Base-by-base conservation (phyloP, 2,888 invertebrate species). In the Brenthis daphne region DNA sequence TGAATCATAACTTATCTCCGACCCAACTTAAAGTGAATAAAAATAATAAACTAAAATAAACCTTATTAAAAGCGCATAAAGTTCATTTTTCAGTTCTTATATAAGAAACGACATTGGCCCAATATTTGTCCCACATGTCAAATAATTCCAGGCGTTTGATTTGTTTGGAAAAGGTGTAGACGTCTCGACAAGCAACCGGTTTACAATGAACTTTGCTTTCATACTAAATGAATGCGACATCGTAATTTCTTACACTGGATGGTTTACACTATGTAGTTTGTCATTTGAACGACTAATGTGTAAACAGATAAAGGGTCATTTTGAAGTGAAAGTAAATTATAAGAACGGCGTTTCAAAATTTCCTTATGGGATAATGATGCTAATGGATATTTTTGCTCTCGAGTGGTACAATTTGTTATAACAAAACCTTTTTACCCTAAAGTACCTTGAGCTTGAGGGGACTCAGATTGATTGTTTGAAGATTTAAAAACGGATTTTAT, bases 251-350 rank as follows among this genome's bases (percentile, higher is more conserved):
- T 68, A 75, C 56, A 69, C 29, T 80, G 78, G 85, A 55, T 56
- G 64, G 54, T 63, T 67, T 68, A 60, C 71, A 73, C 75, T 80
- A 79, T 84, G 78, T 79, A 79, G 80, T 81, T 77, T 82, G 84
- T 85, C 82, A 82, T 82, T 80, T 82, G 79, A 78, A 82, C 80
- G 81, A 80, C 78, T 84, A 84, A 85, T 83, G 83, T 79, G 84
- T 85, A 83, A 79, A 82, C 80, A 83, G 85, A 87, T 87, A 84
- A 80, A 84, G 78, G 76, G 77, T 75, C 77, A 78, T 80, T 82
- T 82, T 76, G 72, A 77, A 81, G 79, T 80, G 78, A 82, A 85
- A 85, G 83, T 84, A 86, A 85, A 85, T 85, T 81, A 80, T 81
- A 78, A 64, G 71, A 54, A 53, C 37, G 37, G 75, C 76, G 78